Conservation (phyloP, 2,113 vertebrate species). For the Xiphias gladius region DNA sequence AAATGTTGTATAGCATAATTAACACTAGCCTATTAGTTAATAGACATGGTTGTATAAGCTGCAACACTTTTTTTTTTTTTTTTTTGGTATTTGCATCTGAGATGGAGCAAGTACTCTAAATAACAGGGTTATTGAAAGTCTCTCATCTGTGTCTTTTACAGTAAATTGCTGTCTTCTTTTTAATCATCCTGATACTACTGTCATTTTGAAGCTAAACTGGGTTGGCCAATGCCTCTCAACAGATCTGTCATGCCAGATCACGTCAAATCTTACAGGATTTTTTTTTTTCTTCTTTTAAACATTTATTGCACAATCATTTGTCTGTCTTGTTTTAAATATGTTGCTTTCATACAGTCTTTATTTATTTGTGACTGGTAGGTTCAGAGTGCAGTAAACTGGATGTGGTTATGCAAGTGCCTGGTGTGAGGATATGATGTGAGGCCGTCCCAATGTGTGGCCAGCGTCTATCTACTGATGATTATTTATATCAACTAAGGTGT, state of each 20-base stretch:
- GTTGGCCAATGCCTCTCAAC: background rate
- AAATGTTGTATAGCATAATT: conserved; percentile 51
- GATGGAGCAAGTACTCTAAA: conserved; percentile 7
- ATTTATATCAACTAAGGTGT: conserved; percentile 40
- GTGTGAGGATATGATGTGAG: conserved; percentile 53
- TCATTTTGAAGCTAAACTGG: conserved; percentile 6
- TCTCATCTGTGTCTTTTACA: conserved; percentile 3
- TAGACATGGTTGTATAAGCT: conserved; percentile 33
- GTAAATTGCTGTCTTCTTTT: conserved; percentile 30
- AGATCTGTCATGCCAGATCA: conserved; percentile 8
- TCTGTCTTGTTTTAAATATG: conserved; percentile 49
- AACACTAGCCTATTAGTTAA: conserved; percentile 21
- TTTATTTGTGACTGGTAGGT: conserved; percentile 62
- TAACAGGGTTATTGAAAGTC: conserved; percentile 29
- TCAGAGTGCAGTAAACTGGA: conserved; percentile 63
- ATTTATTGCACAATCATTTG: conserved; percentile 57
- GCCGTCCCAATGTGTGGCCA: conserved; percentile 45
- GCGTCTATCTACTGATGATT: conserved; percentile 50
- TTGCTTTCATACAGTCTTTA: conserved; percentile 51
- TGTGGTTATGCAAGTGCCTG: conserved; percentile 80
- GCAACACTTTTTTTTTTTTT: conserved; percentile 11
- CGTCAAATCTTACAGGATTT: background rate
- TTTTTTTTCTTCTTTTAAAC: conserved; percentile 1
- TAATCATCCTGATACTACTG: conserved; percentile 19
- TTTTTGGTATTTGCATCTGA: conserved; percentile 19